Evolutionary conservation across 2,888 invertebrate species (phyloP), one percentile per base, ranked within the genome.

Genomic region (Byasa hedistus): DNA sequence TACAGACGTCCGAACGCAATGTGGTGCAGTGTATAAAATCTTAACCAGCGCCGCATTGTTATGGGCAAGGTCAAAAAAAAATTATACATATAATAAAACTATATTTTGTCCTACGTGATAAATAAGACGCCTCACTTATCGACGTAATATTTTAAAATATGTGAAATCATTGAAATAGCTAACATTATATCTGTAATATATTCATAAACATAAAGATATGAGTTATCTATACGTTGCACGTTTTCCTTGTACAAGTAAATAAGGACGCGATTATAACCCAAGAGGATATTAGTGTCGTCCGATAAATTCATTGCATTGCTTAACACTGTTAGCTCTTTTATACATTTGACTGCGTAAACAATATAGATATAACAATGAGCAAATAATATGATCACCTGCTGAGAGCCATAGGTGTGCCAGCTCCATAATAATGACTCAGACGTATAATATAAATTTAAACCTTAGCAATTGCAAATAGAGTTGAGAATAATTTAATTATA

Each of bases 341-440:
- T 24, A 72, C 72, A 67, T 73, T 75, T 81, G 76, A 82, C 77
- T 81, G 77, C 73, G 67, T 71, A 76, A 78, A 82, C 79, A 83
- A 82, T 79, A 77, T 71, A 79, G 82, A 86, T 80, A 88, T 87
- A 82, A 81, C 78, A 76, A 78, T 69, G 76, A 74, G 81, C 79
- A 75, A 80, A 79, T 85, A 85, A 73, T 82, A 83, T 80, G 81
- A 78, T 76, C 88, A 85, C 91, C 87, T 83, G 84, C 87, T 85
- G 91, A 73, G 91, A 79, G 75, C 86, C 86, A 83, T 86, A 86
- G 89, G 89, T 86, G 87, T 86, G 78, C 87, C 78, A 80, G 75
- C 76, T 82, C 76, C 73, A 75, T 71, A 72, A 69, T 73, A 69
- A 70, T 68, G 71, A 55, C 57, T 54, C n/a, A 57, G 19, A 44